Conservation (phyloP, 2,797 vertebrate species). For the Diplodus puntazzo region DNA sequence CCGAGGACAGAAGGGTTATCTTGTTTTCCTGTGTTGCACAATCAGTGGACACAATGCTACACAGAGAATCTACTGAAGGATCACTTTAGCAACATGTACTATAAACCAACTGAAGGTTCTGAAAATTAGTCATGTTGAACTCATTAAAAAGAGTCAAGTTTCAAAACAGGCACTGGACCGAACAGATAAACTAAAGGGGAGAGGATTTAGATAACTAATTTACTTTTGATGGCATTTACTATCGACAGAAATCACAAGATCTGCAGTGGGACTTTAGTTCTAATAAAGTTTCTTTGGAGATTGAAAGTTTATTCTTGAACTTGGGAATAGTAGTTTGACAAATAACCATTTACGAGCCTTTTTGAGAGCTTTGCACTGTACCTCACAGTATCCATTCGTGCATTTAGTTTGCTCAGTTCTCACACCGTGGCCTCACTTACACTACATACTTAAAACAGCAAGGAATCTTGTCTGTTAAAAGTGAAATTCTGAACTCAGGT, state of each 20-base stretch:
- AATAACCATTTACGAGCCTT: neutral
- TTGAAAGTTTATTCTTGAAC: neutral
- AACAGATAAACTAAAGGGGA: neutral
- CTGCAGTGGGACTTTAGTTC: neutral
- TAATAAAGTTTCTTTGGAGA: neutral
- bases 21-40: slow-evolving; percentile 34
- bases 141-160: slow-evolving; percentile 11
- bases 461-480: neutral
- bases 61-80: slow-evolving; percentile 36
- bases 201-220: neutral
- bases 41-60: slow-evolving; percentile 44
- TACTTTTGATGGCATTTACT: neutral
- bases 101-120: slow-evolving; percentile 4
- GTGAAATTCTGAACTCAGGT: neutral
- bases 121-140: slow-evolving; percentile 24
- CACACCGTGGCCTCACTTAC: neutral
- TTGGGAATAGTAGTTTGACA: neutral
- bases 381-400: neutral
- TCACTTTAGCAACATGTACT: slow-evolving; percentile 26
- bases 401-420: neutral
- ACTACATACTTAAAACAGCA: neutral
- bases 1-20: slow-evolving; percentile 25
- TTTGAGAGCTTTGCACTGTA: neutral
- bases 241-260: neutral
- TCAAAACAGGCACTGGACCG: slow-evolving; percentile 19